Conservation (phyloP, 1,140 invertebrate species). For the Leptinotarsa texana region DNA sequence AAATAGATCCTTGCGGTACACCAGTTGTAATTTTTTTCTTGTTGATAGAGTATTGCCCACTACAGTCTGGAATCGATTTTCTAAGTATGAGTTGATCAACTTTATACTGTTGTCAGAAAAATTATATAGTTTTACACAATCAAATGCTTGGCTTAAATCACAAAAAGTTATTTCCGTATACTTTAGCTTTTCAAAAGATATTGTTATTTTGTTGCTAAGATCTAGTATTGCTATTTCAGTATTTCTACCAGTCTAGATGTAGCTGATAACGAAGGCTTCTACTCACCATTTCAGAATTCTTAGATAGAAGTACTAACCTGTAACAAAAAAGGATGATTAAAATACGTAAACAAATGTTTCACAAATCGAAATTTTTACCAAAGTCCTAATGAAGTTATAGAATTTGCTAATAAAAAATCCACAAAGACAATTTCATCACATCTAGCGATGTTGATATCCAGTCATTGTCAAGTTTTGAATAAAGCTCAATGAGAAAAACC, state of each 20-base stretch:
- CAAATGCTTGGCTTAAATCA: not conserved
- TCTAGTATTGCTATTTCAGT: not conserved
- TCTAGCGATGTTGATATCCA: no score
- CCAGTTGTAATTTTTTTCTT: not conserved
- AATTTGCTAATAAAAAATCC: no score
- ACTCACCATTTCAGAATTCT: no score
- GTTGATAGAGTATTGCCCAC: not conserved
- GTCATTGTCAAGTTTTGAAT: no score
- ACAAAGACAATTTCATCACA: no score
- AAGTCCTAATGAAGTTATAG: no score
- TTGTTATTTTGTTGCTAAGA: not conserved
- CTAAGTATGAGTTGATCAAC: not conserved
- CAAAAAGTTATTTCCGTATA: not conserved
- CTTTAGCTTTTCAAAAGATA: not conserved
- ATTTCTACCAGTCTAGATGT: not conserved
- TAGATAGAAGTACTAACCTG: no score
- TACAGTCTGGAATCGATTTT: constrained; percentile 11
- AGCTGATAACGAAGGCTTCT: no score
- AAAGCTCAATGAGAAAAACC: no score
- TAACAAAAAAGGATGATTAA: no score
- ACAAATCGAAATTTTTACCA: no score
- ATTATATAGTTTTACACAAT: not conserved
- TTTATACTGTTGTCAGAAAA: not conserved
- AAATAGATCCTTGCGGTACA: constrained; percentile 1
- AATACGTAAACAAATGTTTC: no score